These are phyloP conservation scores for Indicator indicator DNA, from an alignment of 2,113 vertebrate genomes.

Conservation along the genomic window DNA sequence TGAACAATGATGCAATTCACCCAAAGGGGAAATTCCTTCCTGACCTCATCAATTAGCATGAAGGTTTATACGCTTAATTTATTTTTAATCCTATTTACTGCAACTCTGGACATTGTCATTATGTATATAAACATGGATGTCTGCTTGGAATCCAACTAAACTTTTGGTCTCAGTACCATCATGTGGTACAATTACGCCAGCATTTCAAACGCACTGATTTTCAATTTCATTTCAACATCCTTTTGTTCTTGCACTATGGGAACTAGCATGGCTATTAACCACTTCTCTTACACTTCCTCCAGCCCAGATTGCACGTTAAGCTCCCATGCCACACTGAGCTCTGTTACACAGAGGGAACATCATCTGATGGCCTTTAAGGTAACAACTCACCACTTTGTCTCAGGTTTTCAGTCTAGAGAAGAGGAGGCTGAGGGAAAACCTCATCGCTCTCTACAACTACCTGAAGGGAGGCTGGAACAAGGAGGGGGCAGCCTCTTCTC, in stretches of 20 bases:
- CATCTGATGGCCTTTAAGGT: neutral
- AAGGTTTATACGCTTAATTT: slow-evolving; percentile 58
- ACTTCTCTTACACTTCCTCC: neutral
- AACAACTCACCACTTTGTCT: neutral
- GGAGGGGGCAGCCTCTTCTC: too few relatives aligned
- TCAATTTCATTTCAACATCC: slow-evolving; percentile 19
- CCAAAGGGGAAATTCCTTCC: slow-evolving; percentile 63
- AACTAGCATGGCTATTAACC: neutral
- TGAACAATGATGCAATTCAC: slow-evolving; percentile 25
- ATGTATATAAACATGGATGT: neutral
- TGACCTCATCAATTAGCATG: slow-evolving; percentile 45
- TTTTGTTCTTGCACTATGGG: neutral
- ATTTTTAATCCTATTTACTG: slow-evolving; percentile 65
- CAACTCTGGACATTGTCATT: slow-evolving; percentile 36
- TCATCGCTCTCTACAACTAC: too few relatives aligned
- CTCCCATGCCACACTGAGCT: neutral
- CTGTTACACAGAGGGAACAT: neutral
- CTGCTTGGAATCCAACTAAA: slow-evolving; percentile 34
- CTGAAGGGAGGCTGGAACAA: too few relatives aligned
- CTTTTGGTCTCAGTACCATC: slow-evolving; percentile 17
- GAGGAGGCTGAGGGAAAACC: too few relatives aligned
- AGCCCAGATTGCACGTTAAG: neutral
- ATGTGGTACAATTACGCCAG: neutral
- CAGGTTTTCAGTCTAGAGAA: neutral
- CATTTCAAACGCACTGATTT: neutral